These are phyloP conservation scores for Aphis craccivora DNA, from an alignment of 1,140 invertebrate genomes.

Conservation along the genomic window DNA sequence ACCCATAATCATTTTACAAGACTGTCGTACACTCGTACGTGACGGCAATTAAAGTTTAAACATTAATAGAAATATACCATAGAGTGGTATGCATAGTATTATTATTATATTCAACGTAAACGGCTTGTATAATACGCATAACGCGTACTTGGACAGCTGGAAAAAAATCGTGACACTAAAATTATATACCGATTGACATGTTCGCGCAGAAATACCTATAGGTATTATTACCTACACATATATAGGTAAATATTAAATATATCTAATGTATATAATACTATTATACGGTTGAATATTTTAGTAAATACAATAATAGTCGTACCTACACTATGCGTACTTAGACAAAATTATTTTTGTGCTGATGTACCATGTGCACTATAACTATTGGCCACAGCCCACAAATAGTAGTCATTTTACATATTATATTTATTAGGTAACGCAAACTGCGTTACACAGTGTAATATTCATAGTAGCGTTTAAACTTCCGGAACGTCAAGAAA, in stretches of 20 bases:
- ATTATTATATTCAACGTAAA: not conserved
- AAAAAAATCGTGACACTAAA: constrained; percentile 9
- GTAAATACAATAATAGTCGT: not conserved
- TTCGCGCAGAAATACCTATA: not conserved
- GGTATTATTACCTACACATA: not conserved
- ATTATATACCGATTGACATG: not conserved
- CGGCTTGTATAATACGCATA: not conserved
- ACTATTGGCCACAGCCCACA: too few relatives aligned
- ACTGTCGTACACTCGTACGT: not conserved
- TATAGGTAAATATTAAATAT: too few relatives aligned
- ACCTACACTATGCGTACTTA: not conserved
- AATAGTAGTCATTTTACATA: not conserved
- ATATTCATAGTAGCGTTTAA: not conserved
- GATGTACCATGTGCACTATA: not conserved
- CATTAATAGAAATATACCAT: not conserved
- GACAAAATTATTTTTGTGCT: not conserved
- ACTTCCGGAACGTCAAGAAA: not conserved
- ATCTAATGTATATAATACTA: not conserved
- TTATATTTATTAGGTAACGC: not conserved
- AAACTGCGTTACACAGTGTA: not conserved
- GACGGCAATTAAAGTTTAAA: not conserved
- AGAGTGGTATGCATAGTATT: not conserved
- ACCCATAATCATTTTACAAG: not conserved
- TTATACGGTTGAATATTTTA: not conserved
- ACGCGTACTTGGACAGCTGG: not conserved